A percentile compares a stretch with the other conserved stretches of the same genome.
These are phyloP conservation scores for Ochropleura leucogaster DNA, from an alignment of 2,888 invertebrate genomes.

Conservation along the genomic window DNA sequence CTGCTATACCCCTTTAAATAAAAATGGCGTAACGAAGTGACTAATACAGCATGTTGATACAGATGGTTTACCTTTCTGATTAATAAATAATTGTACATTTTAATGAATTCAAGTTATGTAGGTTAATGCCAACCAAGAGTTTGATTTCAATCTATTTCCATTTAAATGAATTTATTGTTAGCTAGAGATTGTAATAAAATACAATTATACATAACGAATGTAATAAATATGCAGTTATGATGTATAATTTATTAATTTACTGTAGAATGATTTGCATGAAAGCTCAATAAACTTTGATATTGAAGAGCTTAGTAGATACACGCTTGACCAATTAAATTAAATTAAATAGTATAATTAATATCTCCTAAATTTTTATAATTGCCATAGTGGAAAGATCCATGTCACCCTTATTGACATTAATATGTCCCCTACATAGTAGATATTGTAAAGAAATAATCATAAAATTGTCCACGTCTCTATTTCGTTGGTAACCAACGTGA, in stretches of 20 bases:
- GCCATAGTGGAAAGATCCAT: background rate
- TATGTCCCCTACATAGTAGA: background rate
- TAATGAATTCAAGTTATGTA: constrained; percentile 61
- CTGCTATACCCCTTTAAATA: constrained; percentile 17
- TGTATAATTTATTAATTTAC: constrained; percentile 33
- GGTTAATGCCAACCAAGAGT: constrained; percentile 65
- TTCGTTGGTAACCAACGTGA: constrained; percentile 34
- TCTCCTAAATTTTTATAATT: background rate
- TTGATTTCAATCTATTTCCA: constrained; percentile 53
- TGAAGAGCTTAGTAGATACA: background rate
- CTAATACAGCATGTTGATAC: constrained; percentile 57
- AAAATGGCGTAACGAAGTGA: constrained; percentile 9
- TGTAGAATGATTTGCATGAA: constrained; percentile 41
- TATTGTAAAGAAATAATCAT: constrained; percentile 33
- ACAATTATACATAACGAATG: constrained; percentile 34
- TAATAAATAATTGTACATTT: constrained; percentile 48
- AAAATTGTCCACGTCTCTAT: constrained; percentile 29
- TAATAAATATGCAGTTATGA: constrained; percentile 30
- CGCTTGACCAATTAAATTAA: background rate
- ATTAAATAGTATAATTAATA: background rate
- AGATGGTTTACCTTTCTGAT: constrained; percentile 64
- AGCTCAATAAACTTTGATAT: constrained; percentile 7
- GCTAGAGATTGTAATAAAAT: constrained; percentile 47
- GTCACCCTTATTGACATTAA: background rate
- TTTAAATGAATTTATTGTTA: constrained; percentile 48